Base-by-base conservation (phyloP, 1,140 invertebrate genomes). In the Rhopalosiphum maidis region DNA sequence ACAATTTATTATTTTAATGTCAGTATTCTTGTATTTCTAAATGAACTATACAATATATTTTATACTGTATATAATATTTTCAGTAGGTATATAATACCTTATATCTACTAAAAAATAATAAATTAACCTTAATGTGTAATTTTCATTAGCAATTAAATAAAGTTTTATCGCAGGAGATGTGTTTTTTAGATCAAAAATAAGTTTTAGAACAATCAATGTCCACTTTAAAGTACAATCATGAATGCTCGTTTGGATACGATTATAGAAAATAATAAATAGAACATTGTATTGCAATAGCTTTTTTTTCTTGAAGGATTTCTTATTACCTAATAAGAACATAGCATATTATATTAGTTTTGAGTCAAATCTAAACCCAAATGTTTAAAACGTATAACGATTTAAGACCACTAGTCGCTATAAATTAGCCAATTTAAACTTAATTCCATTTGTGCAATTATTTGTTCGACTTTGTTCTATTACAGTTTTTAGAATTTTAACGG, bases 381-480 rank as follows among this genome's bases (percentile, higher is more conserved):
- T 35, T 83, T 83, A 83, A 83, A 30, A 85, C 23, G 41, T 85
- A 85, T 5, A 43, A 43, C 83, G 21, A 85, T 41, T 43, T 85
- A 85, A 43, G 83, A 5, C 22, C 37, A 23, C 37, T 46, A 48
- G 43, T 87, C 25, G 18, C 85, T n/a, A 48, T 46, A 87, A 87
- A 46, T 87, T 86, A 43, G 23, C 41, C 25, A 46, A 86, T 46
- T 86, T 87, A 87, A 87, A 87, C 43, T 22, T 48, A 35, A 87
- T 48, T 87, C 7, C 11, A n/a, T 48, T 51, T 48, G 86, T 48
- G 30, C 86, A 87, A 48, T 51, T 87, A n/a, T 87, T n/a, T 51
- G 43, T 48, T 87, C 37, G 83, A 41, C 46, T 48, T 87, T 87
- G 43, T 86, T 83, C 77, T 37, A 83, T 37, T 83, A 83, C 77